Conservation (phyloP, 2,888 invertebrate genomes). For the Sinohyriopsis cumingii region DNA sequence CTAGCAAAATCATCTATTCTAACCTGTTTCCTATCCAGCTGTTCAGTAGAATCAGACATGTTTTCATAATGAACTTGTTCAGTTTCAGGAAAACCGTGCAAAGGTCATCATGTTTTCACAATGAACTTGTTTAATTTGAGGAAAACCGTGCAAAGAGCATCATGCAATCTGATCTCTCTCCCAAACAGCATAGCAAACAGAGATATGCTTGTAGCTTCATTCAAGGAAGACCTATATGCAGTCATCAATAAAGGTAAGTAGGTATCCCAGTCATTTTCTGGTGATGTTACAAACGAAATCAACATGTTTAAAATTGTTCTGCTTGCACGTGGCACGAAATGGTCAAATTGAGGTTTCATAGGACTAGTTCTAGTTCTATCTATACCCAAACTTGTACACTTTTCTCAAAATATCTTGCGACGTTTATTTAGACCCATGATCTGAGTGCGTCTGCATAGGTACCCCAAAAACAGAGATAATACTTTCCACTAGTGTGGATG, state of each 20-base stretch:
- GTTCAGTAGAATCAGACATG: background rate
- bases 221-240: constrained; percentile 16
- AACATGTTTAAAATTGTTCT: constrained; percentile 14
- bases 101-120: constrained; percentile 9
- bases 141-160: constrained; percentile 8
- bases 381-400: constrained; percentile 12
- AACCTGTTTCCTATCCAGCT: background rate
- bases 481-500: constrained; percentile 12
- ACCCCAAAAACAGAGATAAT: constrained; percentile 20
- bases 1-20: background rate
- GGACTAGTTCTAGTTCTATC: constrained; percentile 23
- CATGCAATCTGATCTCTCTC: constrained; percentile 15
- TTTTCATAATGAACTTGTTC: background rate
- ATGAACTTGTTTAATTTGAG: background rate
- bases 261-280: constrained; percentile 22
- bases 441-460: constrained; percentile 22
- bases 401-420: constrained; percentile 14
- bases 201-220: constrained; percentile 8
- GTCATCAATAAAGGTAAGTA: constrained; percentile 12
- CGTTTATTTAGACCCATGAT: constrained; percentile 24
- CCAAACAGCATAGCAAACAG: constrained; percentile 19
- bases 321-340: constrained; percentile 18
- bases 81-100: constrained; percentile 1
- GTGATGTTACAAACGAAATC: constrained; percentile 5
- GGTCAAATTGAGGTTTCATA: constrained; percentile 17